A percentile compares a stretch with the other conserved stretches of the same genome.
These are phyloP conservation scores for Cheilosia grossa DNA, from an alignment of 2,888 invertebrate genomes.

Conservation along the genomic window DNA sequence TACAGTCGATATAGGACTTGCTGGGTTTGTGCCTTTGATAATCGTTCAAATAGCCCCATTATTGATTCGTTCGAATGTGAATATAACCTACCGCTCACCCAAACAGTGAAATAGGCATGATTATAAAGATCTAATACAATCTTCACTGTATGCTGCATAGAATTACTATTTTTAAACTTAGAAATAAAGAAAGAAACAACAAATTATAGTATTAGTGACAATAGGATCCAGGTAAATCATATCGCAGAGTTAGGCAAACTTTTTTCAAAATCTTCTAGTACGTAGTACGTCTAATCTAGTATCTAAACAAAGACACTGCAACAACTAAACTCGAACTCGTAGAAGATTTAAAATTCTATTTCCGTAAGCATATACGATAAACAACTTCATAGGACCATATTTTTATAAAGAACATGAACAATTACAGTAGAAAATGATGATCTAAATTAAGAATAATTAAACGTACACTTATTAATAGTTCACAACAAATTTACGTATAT, in stretches of 20 bases:
- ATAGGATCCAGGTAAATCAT: constrained; percentile 72
- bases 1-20: no score
- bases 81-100: no score
- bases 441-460: background rate
- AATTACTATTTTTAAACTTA: background rate
- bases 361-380: constrained; percentile 40
- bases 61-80: no score
- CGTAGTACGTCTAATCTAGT: background rate
- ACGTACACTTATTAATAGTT: constrained; percentile 25
- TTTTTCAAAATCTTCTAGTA: constrained; percentile 51
- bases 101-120: no score
- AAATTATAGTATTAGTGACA: constrained; percentile 61
- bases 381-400: constrained; percentile 70
- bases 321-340: constrained; percentile 26
- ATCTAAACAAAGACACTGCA: constrained; percentile 1
- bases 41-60: no score
- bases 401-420: constrained; percentile 67
- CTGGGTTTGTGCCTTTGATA: no score
- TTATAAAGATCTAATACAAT: background rate
- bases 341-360: constrained; percentile 34
- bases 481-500: constrained; percentile 6
- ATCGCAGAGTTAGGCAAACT: constrained; percentile 61
- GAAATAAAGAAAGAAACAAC: background rate
- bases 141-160: background rate
- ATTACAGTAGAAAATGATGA: constrained; percentile 33